phyloP scores from a whole-genome alignment of 2,797 vertebrate genomes.

The Manis pentadactyla region DNA sequence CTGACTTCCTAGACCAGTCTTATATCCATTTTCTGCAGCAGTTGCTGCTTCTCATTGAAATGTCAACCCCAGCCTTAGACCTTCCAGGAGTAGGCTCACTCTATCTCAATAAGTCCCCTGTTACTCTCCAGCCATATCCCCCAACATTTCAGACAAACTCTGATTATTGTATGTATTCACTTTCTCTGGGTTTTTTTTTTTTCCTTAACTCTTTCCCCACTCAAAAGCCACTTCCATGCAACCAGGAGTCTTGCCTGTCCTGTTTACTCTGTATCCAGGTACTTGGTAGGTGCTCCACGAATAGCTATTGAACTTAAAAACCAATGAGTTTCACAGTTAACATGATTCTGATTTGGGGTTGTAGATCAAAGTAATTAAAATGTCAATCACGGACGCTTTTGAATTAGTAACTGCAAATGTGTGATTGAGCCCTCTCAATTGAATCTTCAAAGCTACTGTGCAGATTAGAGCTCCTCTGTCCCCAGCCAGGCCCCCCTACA shows the following conservation, averaged over 20 bases:
- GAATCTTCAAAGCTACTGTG: background rate
- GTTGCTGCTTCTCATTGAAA: background rate
- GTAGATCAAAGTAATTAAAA: slow-evolving; percentile 48
- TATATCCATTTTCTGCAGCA: background rate
- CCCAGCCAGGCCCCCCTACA: background rate
- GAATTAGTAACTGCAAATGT: background rate
- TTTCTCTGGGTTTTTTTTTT: background rate
- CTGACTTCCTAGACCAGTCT: background rate
- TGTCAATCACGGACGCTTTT: background rate
- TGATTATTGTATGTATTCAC: background rate
- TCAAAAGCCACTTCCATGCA: background rate
- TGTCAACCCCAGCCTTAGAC: background rate
- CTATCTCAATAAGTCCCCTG: background rate
- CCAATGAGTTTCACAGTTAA: background rate
- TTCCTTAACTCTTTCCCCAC: background rate
- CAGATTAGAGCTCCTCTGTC: background rate
- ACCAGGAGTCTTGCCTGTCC: background rate
- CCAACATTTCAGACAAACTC: background rate
- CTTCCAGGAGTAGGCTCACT: background rate
- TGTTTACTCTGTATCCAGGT: background rate
- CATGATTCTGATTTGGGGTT: background rate
- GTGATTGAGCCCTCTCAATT: background rate
- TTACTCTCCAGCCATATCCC: background rate
- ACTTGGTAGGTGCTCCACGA: background rate
- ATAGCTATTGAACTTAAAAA: background rate